A percentile compares a stretch with the other conserved stretches of the same genome.
Evolutionary conservation across 1,140 invertebrate genomes (phyloP).

Genomic region (Agrypnia vestita): DNA sequence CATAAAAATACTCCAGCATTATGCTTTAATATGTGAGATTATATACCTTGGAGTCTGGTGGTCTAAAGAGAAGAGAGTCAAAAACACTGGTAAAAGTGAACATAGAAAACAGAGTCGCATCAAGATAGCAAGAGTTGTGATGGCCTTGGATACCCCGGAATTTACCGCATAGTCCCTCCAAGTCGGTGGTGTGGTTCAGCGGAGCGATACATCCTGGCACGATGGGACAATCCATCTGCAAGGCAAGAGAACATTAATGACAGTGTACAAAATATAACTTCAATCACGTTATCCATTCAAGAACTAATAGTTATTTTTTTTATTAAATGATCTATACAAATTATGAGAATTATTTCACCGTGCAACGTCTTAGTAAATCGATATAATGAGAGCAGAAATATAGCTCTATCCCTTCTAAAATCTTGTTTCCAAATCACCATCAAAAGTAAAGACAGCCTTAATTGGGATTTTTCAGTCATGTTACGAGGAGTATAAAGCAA

Average conservation of each 20-base stretch:
- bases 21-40: conserved; percentile 35
- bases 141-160: conserved; percentile 96
- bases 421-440: too few relatives aligned
- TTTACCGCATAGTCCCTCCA: conserved; percentile 82
- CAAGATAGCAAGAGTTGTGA: conserved; percentile 98
- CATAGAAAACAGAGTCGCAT: conserved; percentile 97
- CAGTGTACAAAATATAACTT: not conserved
- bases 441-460: too few relatives aligned
- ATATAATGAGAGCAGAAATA: too few relatives aligned
- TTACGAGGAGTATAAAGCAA: too few relatives aligned
- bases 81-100: conserved; percentile 97
- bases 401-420: too few relatives aligned
- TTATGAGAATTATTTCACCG: too few relatives aligned
- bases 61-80: conserved; percentile 89
- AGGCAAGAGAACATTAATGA: too few relatives aligned
- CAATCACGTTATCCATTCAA: not conserved
- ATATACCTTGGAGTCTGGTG: conserved; percentile 77
- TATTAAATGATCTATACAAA: too few relatives aligned
- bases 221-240: conserved; percentile 81
- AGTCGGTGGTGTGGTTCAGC: conserved; percentile 76
- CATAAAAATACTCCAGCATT: too few relatives aligned
- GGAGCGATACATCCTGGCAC: conserved; percentile 87
- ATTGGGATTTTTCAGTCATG: too few relatives aligned
- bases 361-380: too few relatives aligned
- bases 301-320: not conserved